Evolutionary conservation across 2,113 vertebrate species (phyloP).

Genomic region (Monarcha castaneiventris): DNA sequence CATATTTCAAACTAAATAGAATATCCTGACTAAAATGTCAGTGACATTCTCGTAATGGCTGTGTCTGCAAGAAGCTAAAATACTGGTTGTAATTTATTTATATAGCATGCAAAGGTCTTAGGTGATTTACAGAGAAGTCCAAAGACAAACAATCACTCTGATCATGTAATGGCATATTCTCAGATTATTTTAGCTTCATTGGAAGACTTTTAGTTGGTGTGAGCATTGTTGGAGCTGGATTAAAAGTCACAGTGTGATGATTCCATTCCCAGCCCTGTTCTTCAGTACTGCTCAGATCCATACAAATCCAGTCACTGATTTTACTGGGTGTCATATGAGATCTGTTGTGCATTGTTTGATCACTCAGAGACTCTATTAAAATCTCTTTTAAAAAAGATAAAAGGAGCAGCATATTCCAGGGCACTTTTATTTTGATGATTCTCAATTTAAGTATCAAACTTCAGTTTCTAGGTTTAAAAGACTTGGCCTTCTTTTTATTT

Average conservation of each 20-base stretch:
- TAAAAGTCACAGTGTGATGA: background rate
- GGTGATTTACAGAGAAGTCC: conserved; percentile 28
- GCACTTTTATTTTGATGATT: background rate
- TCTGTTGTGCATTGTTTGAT: background rate
- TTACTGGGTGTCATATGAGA: background rate
- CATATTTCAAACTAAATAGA: conserved; percentile 54
- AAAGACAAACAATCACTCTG: conserved; percentile 22
- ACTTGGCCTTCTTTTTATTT: background rate
- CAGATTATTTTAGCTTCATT: background rate
- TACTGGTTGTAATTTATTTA: conserved; percentile 49
- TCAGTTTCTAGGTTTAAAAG: background rate
- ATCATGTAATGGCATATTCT: background rate
- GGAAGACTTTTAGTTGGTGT: background rate
- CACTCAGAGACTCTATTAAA: background rate
- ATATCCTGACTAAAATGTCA: conserved; percentile 59
- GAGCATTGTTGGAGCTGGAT: background rate
- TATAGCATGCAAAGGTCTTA: conserved; percentile 37
- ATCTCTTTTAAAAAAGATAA: background rate
- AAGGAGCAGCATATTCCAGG: background rate
- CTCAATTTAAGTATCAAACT: background rate
- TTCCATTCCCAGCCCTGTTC: background rate
- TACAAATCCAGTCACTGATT: background rate
- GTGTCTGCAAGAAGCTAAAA: conserved; percentile 12
- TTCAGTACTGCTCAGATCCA: background rate
- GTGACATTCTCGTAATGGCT: conserved; percentile 47